These are phyloP conservation scores for Eidolon helvum DNA, from an alignment of 2,113 vertebrate species.

Conservation along the genomic window DNA sequence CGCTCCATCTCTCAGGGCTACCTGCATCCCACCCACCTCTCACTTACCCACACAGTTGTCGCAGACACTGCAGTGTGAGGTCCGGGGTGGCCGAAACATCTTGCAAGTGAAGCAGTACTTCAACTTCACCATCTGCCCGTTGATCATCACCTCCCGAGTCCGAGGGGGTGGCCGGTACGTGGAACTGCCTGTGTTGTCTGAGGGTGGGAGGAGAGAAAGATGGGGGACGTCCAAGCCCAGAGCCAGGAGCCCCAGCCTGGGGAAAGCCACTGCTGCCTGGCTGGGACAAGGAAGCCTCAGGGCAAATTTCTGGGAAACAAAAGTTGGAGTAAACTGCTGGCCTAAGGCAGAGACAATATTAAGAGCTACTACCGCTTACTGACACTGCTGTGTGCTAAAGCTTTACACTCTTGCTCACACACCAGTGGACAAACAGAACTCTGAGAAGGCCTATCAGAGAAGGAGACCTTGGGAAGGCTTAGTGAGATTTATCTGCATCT, in stretches of 20 bases:
- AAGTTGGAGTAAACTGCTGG: neutral
- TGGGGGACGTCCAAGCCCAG: neutral
- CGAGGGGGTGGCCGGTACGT: slow-evolving; percentile 93
- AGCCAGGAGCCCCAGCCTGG: neutral
- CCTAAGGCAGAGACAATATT: neutral
- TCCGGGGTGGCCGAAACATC: slow-evolving; percentile 96
- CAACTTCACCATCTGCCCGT: slow-evolving; percentile 94
- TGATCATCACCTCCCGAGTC: slow-evolving; percentile 95
- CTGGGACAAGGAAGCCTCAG: neutral
- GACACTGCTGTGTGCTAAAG: neutral
- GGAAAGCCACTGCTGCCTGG: neutral
- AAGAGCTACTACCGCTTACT: neutral
- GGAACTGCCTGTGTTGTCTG: slow-evolving; percentile 94
- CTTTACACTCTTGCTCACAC: neutral
- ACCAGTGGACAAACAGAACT: neutral
- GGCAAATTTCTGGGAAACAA: neutral
- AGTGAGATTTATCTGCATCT: neutral
- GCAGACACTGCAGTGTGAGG: slow-evolving; percentile 97
- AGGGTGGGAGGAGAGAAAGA: slow-evolving; percentile 37
- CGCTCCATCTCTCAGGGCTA: neutral
- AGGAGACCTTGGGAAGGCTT: neutral
- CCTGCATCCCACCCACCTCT: fast-evolving
- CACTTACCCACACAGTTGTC: slow-evolving; percentile 97
- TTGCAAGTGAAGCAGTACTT: slow-evolving; percentile 99
- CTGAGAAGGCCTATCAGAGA: neutral